A percentile compares a stretch with the other conserved stretches of the same genome.
These are phyloP conservation scores for Lepidotrigona ventralis DNA, from an alignment of 1,140 invertebrate species.

Conservation along the genomic window DNA sequence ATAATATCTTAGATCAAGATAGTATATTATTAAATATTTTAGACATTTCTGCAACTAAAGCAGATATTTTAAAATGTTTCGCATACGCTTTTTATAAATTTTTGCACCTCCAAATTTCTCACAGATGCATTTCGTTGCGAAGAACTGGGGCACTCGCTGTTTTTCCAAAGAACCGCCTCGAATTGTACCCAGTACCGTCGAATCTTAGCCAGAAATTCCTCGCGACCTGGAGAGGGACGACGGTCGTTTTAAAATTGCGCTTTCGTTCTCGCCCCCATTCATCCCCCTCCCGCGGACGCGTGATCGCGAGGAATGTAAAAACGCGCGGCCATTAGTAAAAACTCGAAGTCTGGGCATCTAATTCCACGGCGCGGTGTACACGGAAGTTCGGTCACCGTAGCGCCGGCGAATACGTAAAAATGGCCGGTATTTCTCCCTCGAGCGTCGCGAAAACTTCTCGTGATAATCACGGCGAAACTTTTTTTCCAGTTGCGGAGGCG, in stretches of 20 bases:
- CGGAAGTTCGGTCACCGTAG: slow-evolving; percentile 24
- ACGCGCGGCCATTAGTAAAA: slow-evolving; percentile 11
- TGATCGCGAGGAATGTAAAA: slow-evolving; percentile 8
- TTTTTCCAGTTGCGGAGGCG: not conserved
- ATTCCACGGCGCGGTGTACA: slow-evolving; percentile 14
- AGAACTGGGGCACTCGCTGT: too few relatives aligned
- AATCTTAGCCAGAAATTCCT: not conserved
- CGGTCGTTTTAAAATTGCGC: not conserved
- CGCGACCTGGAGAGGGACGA: too few relatives aligned
- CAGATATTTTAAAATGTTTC: too few relatives aligned
- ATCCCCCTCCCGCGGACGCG: not conserved
- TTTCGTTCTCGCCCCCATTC: too few relatives aligned
- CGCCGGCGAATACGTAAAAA: slow-evolving; percentile 56
- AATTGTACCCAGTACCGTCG: not conserved
- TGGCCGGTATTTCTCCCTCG: slow-evolving; percentile 3
- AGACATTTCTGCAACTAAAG: too few relatives aligned
- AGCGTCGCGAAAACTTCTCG: slow-evolving; percentile 48
- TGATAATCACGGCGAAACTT: slow-evolving; percentile 60
- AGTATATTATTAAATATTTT: too few relatives aligned
- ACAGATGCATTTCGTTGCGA: too few relatives aligned
- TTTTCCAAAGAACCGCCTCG: not conserved
- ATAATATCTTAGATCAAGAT: too few relatives aligned
- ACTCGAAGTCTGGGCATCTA: slow-evolving; percentile 13
- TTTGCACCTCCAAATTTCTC: too few relatives aligned
- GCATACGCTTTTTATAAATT: too few relatives aligned